phyloP scores from a whole-genome alignment of 2,888 invertebrate species.

The Hybos culiciformis region DNA sequence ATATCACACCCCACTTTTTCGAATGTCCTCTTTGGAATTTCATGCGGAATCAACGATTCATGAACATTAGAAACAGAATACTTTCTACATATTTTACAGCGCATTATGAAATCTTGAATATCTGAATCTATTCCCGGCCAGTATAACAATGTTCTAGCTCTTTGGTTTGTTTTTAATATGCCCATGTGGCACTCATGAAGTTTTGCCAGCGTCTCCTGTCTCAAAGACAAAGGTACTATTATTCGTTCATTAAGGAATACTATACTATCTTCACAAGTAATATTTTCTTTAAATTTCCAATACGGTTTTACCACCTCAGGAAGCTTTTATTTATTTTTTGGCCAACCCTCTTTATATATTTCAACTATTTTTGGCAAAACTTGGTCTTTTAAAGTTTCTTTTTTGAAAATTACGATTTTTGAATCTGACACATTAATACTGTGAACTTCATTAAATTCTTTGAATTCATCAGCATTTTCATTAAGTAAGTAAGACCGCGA shows the following conservation, averaged over 20 bases:
- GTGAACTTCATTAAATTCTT: conserved; percentile 5
- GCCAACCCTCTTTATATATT: conserved; percentile 1
- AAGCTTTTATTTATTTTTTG: conserved; percentile 1
- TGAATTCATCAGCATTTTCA: not conserved
- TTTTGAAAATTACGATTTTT: conserved; percentile 5
- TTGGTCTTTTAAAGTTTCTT: conserved; percentile 5
- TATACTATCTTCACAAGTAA: not conserved
- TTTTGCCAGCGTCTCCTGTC: not conserved
- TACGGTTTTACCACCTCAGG: not conserved
- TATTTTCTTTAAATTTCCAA: not conserved
- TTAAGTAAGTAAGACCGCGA: conserved; percentile 2
- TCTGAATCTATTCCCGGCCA: conserved; percentile 6
- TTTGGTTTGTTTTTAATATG: conserved; percentile 9
- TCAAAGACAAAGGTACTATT: not conserved
- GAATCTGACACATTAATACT: conserved; percentile 6
- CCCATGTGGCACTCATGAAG: conserved; percentile 6
- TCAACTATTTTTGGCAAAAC: not conserved
- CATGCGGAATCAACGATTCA: conserved; percentile 3
- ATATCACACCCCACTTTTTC: too few relatives aligned
- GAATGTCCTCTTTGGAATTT: conserved; percentile 3
- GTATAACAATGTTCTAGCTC: conserved; percentile 6
- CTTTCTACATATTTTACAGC: conserved; percentile 8
- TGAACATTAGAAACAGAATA: not conserved
- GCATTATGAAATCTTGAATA: conserved; percentile 4
- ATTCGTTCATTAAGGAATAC: conserved; percentile 3